Base-by-base conservation (phyloP, 1,140 invertebrate species). In the Bombus picipes region DNA sequence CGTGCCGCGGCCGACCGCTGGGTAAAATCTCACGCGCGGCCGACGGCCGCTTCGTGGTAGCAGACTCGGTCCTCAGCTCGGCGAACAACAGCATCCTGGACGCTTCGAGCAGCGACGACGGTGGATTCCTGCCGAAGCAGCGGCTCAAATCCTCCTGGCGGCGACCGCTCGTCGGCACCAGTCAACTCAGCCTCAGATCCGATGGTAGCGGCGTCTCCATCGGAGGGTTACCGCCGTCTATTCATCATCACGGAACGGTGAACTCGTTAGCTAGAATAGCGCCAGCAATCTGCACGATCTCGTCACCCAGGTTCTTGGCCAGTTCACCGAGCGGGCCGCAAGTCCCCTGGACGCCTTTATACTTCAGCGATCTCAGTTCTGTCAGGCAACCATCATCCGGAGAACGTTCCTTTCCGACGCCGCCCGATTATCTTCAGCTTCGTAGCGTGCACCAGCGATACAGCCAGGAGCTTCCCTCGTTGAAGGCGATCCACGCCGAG, bases 281-380 rank as follows among this genome's bases (percentile, higher is more conserved):
- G 37, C 85, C 87, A 32, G 94, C 94, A 59, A 92, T 96, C 85
- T 94, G 95, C 82, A 95, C 95, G 15, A 95, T 96, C 65, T 94
- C 95, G 84, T 96, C 94, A 71, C 95, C 96, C 34, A 88, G 92
- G 43, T 95, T 95, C n/a, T 85, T 95, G 34, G 93, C 95, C 87
- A 96, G 94, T 95, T 97, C 95, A 89, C 96, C 93, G 62, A 94
- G 89, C 77, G 94, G 91, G 88, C 84, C 93, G 90, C 83, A 92
- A 72, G 84, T 96, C 92, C 95, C 96, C 1, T 97, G 97, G 96
- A 96, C 97, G 15, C 95, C 97, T 43, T 95, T 97, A 85, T 97
- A 97, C 94, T 97, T 98, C 91, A 98, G 97, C 92, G 98, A 98
- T 94, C 96, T 98, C 86, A 98, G 98, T 94, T 98, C 97, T 18